Conservation (phyloP, 2,797 vertebrate species). For the Australoheros facetus region DNA sequence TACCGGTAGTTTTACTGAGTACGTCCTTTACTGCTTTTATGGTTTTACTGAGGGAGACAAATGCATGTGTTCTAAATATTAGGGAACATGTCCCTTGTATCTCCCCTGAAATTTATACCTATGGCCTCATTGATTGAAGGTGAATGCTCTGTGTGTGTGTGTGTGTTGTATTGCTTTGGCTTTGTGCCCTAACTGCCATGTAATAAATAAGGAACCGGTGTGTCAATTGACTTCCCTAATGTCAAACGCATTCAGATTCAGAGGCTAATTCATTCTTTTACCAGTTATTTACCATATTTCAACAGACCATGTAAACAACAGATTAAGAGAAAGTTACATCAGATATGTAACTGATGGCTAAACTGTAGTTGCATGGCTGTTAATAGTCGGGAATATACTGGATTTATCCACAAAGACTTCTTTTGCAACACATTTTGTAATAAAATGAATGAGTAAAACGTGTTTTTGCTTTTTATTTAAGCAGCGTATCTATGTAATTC, state of each 20-base stretch:
- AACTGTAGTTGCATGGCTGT: neutral
- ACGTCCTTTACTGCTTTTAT: neutral
- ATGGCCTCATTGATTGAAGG: neutral
- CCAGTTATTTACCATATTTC: neutral
- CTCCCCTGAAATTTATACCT: neutral
- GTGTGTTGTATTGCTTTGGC: conserved; percentile 16
- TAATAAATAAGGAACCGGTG: conserved; percentile 56
- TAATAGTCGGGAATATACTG: neutral
- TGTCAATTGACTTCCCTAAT: conserved; percentile 51
- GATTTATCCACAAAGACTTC: neutral
- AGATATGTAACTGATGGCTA: neutral
- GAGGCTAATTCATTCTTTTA: neutral
- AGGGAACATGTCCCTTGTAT: neutral
- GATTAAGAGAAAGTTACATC: neutral
- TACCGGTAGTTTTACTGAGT: neutral
- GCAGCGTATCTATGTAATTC: neutral
- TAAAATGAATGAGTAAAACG: conserved; percentile 19
- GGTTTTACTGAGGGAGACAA: too few species aligned
- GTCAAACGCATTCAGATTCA: conserved; percentile 25
- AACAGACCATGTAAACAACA: neutral
- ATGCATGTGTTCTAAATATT: too few species aligned
- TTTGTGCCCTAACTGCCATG: conserved; percentile 48
- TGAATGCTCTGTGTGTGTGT: neutral
- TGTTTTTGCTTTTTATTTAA: neutral
- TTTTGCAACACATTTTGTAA: neutral